A percentile compares a stretch with the other conserved stretches of the same genome.
Conservation (phyloP, 35 echinoderm and acorn worm genomes). For the Diadema setosum region DNA sequence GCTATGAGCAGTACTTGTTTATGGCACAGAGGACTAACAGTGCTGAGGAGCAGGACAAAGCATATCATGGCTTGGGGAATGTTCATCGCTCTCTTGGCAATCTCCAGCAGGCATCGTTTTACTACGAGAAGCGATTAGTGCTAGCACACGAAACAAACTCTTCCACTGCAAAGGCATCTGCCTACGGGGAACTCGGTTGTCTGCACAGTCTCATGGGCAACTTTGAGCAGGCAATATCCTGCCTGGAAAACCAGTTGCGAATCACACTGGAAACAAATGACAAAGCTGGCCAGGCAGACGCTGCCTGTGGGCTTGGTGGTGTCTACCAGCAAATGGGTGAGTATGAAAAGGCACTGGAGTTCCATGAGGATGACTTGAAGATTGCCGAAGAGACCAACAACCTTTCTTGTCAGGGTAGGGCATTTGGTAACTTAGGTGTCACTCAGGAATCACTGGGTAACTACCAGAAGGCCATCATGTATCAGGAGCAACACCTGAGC, state of each 20-base stretch:
- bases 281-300: slow-evolving; percentile 79
- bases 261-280: slow-evolving; percentile 79
- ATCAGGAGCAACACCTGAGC: slow-evolving; percentile 98
- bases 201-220: slow-evolving; percentile 97
- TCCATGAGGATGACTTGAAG: slow-evolving; percentile 84
- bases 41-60: slow-evolving; percentile 74
- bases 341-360: slow-evolving; percentile 86
- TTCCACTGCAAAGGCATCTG: slow-evolving; percentile 70
- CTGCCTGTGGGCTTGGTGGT: slow-evolving; percentile 90
- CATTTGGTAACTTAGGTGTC: slow-evolving; percentile 94
- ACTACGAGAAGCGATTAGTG: slow-evolving; percentile 92
- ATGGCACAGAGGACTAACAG: slow-evolving; percentile 86
- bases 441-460: slow-evolving; percentile 96
- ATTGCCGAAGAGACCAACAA: slow-evolving; percentile 88
- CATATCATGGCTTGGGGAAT: slow-evolving; percentile 92
- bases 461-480: slow-evolving; percentile 96
- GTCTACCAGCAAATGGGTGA: slow-evolving; percentile 96
- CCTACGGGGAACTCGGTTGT: slow-evolving; percentile 95
- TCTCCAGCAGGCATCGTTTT: slow-evolving; percentile 93
- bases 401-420: slow-evolving; percentile 85
- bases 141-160: slow-evolving; percentile 87
- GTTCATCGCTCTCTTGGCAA: slow-evolving; percentile 82
- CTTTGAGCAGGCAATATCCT: slow-evolving; percentile 98
- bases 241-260: slow-evolving; percentile 84
- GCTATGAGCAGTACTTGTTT: slow-evolving; percentile 86